These are phyloP conservation scores for Drosophila demipolita DNA, from an alignment of 2,888 invertebrate species.

Conservation along the genomic window DNA sequence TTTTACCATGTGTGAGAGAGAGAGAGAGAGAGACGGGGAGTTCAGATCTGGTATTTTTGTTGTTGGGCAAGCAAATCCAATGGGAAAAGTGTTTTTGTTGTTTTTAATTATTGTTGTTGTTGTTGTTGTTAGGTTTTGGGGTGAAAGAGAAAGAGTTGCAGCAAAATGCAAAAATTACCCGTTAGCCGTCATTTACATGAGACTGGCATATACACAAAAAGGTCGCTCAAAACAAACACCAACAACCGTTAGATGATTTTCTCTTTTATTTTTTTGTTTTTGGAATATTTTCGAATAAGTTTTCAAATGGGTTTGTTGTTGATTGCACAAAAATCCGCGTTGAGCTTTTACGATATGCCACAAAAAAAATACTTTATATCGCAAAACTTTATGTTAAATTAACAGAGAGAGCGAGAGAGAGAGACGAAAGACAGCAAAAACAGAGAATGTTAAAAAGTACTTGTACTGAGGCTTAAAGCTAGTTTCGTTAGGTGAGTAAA, in stretches of 20 bases:
- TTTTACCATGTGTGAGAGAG: conserved; percentile 36
- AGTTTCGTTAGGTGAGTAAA: conserved; percentile 30
- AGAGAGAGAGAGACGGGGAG: conserved; percentile 6
- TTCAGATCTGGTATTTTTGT: conserved; percentile 36
- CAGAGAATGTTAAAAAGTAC: conserved; percentile 49
- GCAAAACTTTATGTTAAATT: conserved; percentile 45
- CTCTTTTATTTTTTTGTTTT: conserved; percentile 6
- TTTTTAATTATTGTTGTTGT: conserved; percentile 22
- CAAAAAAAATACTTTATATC: conserved; percentile 56
- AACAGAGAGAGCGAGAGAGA: conserved; percentile 3
- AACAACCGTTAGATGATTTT: conserved; percentile 52
- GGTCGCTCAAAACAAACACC: conserved; percentile 54
- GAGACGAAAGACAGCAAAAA: conserved; percentile 35
- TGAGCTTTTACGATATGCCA: conserved; percentile 69
- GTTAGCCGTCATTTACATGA: conserved; percentile 14
- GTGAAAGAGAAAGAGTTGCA: conserved; percentile 37
- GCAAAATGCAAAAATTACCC: conserved; percentile 67
- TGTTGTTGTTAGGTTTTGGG: conserved; percentile 21
- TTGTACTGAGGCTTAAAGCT: conserved; percentile 33
- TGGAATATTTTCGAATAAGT: conserved; percentile 18
- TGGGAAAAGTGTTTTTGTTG: conserved; percentile 37
- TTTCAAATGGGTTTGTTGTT: conserved; percentile 46
- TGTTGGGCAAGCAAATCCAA: conserved; percentile 57
- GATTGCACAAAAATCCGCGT: conserved; percentile 37
- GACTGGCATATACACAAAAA: conserved; percentile 37